Base-by-base conservation (phyloP, 2,888 invertebrate genomes). In the Cephus nigrinus region DNA sequence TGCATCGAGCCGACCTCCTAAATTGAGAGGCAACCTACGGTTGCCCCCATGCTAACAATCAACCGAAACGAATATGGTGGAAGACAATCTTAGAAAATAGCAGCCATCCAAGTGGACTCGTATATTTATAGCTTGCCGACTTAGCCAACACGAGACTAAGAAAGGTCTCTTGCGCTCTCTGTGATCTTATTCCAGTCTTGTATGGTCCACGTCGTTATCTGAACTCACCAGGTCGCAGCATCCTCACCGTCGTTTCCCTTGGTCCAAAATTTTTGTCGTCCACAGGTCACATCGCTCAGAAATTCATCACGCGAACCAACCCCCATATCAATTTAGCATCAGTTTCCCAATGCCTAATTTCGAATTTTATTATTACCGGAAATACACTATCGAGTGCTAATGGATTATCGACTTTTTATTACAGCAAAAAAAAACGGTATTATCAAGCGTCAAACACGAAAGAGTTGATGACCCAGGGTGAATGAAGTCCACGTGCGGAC, bases 81-180 rank as follows among this genome's bases (percentile, higher is more conserved):
- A 71, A 69, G 76, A 30, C 71, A 69, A 40, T 76, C 75, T 74
- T 74, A 78, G 75, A 76, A 68, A n/a, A 73, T 69, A 75, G 55
- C 34, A 68, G 36, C 36, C 73, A 40, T 31, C 31, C 32, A 77
- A 34, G 34, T 23, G 31, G 68, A 40, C 31, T 72, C 30, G 73
- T 74, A 34, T 78, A 80, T 80, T 80, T 80, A 78, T 80, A 80
- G 73, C 72, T 75, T 75, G 55, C 55, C 40, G 71, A 76, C 75
- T 73, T 68, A 73, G 69, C 32, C 75, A 76, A 76, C 72, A 12
- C 68, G 72, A 75, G 79, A 83, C 75, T 77, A 76, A 74, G 80
- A 40, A 77, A 79, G 78, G 73, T 79, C 69, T 79, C 33, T 74
- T 32, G 31, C 11, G 55, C 9, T 23, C 55, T 23, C 9, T 23